phyloP scores from a whole-genome alignment of 2,113 vertebrate genomes.

The Clarias macrocephalus region DNA sequence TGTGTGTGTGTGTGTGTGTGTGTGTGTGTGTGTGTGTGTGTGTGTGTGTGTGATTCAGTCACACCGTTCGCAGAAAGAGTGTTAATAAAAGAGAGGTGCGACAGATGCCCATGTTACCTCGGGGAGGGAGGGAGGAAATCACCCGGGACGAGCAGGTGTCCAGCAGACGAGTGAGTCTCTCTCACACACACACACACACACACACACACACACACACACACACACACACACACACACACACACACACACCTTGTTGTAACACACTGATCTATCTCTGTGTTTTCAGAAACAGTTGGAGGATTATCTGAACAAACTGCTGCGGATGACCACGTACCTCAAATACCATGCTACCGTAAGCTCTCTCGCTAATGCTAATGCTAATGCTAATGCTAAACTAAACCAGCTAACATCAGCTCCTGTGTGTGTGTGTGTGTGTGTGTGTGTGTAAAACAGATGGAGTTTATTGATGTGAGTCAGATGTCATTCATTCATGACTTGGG shows the following conservation, averaged over 20 bases:
- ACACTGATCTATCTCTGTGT: constrained; percentile 46
- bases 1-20: too few relatives aligned
- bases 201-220: too few relatives aligned
- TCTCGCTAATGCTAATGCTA: background rate
- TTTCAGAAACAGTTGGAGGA: constrained; percentile 94
- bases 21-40: constrained; percentile 33
- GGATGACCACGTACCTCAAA: constrained; percentile 92
- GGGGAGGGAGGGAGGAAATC: constrained; percentile 79
- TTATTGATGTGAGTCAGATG: constrained; percentile 92
- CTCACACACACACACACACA: too few relatives aligned
- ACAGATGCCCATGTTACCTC: constrained; percentile 87
- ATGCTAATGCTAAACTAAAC: constrained; percentile 1
- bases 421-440: constrained; percentile 20
- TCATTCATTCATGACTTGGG: constrained; percentile 96
- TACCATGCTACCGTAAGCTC: constrained; percentile 92
- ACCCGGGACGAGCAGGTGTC: constrained; percentile 89
- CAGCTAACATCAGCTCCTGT: background rate
- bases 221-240: too few relatives aligned
- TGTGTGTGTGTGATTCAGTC: constrained; percentile 68
- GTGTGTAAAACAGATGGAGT: constrained; percentile 83
- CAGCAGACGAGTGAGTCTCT: constrained; percentile 81
- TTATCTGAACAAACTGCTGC: constrained; percentile 91
- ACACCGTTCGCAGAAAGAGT: constrained; percentile 90
- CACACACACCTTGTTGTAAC: background rate
- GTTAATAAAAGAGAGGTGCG: constrained; percentile 86